Conservation (phyloP, 2,113 vertebrate species). For the Sebastes schlegelii region DNA sequence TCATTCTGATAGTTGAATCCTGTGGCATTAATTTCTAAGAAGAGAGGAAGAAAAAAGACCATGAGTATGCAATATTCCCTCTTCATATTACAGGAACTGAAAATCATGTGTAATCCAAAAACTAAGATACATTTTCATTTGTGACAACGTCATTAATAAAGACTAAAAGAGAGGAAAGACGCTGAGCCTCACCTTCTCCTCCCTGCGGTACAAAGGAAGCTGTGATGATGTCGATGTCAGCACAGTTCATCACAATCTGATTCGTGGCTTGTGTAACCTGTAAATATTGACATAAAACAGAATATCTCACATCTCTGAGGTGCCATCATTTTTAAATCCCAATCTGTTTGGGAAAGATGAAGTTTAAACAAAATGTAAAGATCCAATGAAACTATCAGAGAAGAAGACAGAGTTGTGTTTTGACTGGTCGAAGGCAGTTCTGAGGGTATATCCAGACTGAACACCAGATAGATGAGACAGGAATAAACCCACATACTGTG, state of each 20-base stretch:
- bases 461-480: not conserved
- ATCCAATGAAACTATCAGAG: not conserved
- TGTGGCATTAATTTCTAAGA: constrained; percentile 94
- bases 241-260: constrained; percentile 99
- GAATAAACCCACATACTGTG: not conserved
- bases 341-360: not conserved
- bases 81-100: not conserved
- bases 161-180: not conserved
- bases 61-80: not conserved
- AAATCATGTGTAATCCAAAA: not conserved
- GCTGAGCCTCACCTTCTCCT: constrained; percentile 90
- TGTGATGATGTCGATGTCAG: constrained; percentile 99
- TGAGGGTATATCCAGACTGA: not conserved
- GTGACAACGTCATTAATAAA: not conserved
- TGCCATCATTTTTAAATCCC: not conserved
- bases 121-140: not conserved
- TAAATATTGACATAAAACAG: constrained; percentile 59
- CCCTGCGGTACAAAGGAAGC: constrained; percentile 94
- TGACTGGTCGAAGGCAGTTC: not conserved
- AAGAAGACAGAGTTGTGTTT: not conserved
- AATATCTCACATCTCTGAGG: not conserved
- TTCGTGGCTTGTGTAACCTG: constrained; percentile 97
- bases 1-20: constrained; percentile 99
- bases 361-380: not conserved
- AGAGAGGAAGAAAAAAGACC: not conserved